phyloP scores from a whole-genome alignment of 2,113 vertebrate genomes.

The Crotalus viridis region DNA sequence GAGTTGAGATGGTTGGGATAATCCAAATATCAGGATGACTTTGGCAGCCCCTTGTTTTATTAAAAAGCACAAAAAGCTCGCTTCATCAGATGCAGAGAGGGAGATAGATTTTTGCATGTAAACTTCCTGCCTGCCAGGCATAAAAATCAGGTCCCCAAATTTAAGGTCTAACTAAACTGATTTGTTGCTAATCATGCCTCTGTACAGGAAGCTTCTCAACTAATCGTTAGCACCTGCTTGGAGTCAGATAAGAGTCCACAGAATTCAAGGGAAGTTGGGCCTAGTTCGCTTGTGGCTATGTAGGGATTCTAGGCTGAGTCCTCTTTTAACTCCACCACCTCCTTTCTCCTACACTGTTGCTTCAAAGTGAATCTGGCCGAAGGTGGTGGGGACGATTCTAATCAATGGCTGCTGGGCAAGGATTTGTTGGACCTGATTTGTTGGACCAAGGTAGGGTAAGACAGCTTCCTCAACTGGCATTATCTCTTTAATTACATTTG shows the following conservation, averaged over 20 bases:
- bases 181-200: too few relatives aligned
- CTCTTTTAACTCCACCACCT: too few relatives aligned
- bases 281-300: too few relatives aligned
- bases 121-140: background rate
- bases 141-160: too few relatives aligned
- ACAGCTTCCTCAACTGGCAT: background rate
- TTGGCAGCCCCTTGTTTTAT: background rate
- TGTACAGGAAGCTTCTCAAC: too few relatives aligned
- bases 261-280: too few relatives aligned
- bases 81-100: background rate
- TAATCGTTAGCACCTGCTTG: too few relatives aligned
- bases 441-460: background rate
- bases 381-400: background rate
- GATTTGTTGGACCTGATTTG: background rate
- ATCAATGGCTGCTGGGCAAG: background rate
- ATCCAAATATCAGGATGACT: background rate
- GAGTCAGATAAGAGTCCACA: too few relatives aligned
- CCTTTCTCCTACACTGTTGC: too few relatives aligned
- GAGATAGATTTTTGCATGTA: background rate
- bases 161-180: too few relatives aligned
- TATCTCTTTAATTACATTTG: background rate
- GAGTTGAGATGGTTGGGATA: background rate
- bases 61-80: background rate
- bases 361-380: background rate
- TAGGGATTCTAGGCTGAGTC: too few relatives aligned